phyloP scores from a whole-genome alignment of 2,888 invertebrate species.

The Plemyria rubiginata region DNA sequence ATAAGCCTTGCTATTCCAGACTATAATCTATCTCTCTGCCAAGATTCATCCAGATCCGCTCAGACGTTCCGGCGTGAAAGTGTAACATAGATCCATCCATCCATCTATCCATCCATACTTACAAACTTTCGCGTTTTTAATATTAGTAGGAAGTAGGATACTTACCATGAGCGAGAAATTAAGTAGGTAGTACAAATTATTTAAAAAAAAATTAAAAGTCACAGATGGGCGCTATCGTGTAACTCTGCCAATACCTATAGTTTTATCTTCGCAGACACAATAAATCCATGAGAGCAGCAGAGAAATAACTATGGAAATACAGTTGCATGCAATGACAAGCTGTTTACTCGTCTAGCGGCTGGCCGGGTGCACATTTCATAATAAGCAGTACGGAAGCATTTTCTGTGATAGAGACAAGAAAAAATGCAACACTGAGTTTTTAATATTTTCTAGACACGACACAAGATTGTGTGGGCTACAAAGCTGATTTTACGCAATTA shows the following conservation, averaged over 20 bases:
- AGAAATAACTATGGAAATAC: constrained; percentile 32
- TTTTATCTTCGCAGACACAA: constrained; percentile 25
- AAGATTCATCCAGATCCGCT: no score
- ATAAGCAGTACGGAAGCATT: constrained; percentile 28
- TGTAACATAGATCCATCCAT: no score
- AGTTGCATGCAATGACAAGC: constrained; percentile 28
- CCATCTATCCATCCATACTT: no score
- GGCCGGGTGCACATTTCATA: constrained; percentile 36
- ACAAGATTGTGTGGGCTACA: background rate
- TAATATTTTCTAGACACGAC: constrained; percentile 4
- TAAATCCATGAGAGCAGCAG: constrained; percentile 21
- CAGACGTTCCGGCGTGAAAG: no score
- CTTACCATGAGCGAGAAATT: no score
- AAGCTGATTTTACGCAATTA: background rate
- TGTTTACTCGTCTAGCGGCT: constrained; percentile 40
- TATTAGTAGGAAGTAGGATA: no score
- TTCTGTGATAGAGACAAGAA: constrained; percentile 22
- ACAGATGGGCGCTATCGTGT: background rate
- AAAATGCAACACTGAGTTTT: constrained; percentile 22
- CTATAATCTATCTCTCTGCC: no score
- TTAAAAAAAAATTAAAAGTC: background rate
- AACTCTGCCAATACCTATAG: constrained; percentile 7
- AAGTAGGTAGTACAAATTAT: no score
- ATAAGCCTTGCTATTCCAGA: no score
- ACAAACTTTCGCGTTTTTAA: no score